A percentile compares a stretch with the other conserved stretches of the same genome.
Conservation (phyloP, 1,140 invertebrate species). For the Nomia melanderi region DNA sequence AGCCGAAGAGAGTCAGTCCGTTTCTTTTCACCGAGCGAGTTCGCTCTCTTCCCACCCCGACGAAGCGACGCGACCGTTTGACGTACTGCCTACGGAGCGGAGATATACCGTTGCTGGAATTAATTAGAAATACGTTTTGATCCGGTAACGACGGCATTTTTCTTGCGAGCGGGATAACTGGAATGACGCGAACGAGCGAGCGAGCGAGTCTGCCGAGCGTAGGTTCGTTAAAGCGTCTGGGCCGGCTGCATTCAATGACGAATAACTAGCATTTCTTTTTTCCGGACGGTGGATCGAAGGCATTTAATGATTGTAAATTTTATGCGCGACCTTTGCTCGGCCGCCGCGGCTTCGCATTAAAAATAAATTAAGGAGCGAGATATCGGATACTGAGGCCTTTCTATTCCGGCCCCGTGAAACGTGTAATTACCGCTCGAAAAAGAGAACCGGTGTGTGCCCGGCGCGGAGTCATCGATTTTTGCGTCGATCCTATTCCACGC, state of each 20-base stretch:
- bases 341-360: constrained; percentile 29
- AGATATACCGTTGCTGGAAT: constrained; percentile 40
- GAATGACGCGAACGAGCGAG: too few species aligned
- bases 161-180: not conserved
- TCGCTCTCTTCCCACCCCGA: too few species aligned
- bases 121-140: constrained; percentile 43
- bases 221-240: constrained; percentile 14
- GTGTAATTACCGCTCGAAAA: constrained; percentile 18
- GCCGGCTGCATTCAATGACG: constrained; percentile 28
- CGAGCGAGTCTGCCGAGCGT: too few species aligned
- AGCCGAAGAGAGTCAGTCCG: not conserved
- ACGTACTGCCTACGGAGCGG: not conserved
- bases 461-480: not conserved
- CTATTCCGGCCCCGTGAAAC: constrained; percentile 20
- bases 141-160: constrained; percentile 8
- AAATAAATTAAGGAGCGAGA: constrained; percentile 46
- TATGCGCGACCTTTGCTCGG: constrained; percentile 45
- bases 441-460: not conserved
- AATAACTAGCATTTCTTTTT: constrained; percentile 26
- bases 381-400: constrained; percentile 35
- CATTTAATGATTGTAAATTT: constrained; percentile 48
- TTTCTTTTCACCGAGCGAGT: not conserved
- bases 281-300: constrained; percentile 8
- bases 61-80: not conserved
- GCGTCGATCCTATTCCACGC: not conserved